phyloP scores from a whole-genome alignment of 2,888 invertebrate genomes.

The Onchidella celtica region DNA sequence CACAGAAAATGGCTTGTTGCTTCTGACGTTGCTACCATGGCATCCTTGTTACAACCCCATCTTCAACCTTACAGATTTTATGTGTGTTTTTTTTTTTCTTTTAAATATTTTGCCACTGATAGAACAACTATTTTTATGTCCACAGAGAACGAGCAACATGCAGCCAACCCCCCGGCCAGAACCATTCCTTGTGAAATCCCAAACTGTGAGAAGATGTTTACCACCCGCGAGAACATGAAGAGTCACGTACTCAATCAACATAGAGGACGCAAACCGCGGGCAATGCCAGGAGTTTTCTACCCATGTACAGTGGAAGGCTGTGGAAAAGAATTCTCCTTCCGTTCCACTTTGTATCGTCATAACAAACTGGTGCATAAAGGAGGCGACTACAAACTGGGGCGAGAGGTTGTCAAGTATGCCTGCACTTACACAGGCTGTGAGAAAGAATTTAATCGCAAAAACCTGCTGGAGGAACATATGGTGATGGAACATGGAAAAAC shows the following conservation, averaged over 20 bases:
- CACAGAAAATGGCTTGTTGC: no score
- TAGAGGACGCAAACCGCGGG: constrained; percentile 39
- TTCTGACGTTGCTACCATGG: no score
- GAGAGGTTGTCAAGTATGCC: constrained; percentile 36
- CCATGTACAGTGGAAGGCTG: constrained; percentile 39
- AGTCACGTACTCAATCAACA: constrained; percentile 43
- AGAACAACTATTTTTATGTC: no score
- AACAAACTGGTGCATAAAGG: constrained; percentile 46
- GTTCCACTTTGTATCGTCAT: constrained; percentile 41
- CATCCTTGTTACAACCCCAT: no score
- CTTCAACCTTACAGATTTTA: no score
- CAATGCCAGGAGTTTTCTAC: constrained; percentile 38
- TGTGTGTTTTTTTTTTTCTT: no score
- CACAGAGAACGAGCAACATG: constrained; percentile 46
- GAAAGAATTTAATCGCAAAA: constrained; percentile 42
- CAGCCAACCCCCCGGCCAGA: constrained; percentile 20
- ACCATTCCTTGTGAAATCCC: constrained; percentile 32
- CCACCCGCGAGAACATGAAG: constrained; percentile 43
- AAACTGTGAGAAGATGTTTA: constrained; percentile 39
- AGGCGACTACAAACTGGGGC: constrained; percentile 38
- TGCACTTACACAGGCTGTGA: constrained; percentile 35
- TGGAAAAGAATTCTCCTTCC: constrained; percentile 42
- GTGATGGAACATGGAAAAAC: constrained; percentile 45
- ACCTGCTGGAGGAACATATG: constrained; percentile 42
- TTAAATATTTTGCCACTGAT: no score